phyloP scores from a whole-genome alignment of 2,797 vertebrate genomes.

The Intellagama lesueurii region DNA sequence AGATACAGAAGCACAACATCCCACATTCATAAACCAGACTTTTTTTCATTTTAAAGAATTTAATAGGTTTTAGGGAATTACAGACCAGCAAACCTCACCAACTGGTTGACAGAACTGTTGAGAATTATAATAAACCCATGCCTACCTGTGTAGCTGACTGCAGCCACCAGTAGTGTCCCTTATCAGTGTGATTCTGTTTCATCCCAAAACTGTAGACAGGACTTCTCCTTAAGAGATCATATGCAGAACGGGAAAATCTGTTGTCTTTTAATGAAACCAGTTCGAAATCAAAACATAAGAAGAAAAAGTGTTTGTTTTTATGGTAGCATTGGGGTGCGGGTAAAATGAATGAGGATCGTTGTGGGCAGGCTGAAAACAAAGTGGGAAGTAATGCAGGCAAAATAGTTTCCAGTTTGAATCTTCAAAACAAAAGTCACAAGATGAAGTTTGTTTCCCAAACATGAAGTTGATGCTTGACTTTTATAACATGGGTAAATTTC shows the following conservation, averaged over 20 bases:
- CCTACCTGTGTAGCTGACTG: not conserved
- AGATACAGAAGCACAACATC: no score
- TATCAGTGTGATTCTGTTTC: not conserved
- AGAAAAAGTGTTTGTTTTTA: not conserved
- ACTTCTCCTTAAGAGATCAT: not conserved
- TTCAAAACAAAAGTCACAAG: not conserved
- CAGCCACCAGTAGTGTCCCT: not conserved
- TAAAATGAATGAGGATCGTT: not conserved
- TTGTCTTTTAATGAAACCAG: not conserved
- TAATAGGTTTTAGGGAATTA: not conserved
- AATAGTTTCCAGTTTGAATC: not conserved
- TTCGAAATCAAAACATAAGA: not conserved
- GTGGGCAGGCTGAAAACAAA: not conserved
- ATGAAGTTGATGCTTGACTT: not conserved
- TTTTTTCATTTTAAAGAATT: no score
- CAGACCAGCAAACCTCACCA: not conserved
- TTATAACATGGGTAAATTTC: not conserved
- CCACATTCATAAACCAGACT: no score
- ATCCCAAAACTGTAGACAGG: not conserved
- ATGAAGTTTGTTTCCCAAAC: not conserved
- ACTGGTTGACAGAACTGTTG: not conserved
- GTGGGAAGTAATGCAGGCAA: not conserved
- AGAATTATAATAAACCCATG: not conserved
- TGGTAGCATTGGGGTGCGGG: not conserved
- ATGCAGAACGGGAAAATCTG: not conserved